Conservation (phyloP, 2,113 vertebrate genomes). For the Phalacrocorax brasilianus region DNA sequence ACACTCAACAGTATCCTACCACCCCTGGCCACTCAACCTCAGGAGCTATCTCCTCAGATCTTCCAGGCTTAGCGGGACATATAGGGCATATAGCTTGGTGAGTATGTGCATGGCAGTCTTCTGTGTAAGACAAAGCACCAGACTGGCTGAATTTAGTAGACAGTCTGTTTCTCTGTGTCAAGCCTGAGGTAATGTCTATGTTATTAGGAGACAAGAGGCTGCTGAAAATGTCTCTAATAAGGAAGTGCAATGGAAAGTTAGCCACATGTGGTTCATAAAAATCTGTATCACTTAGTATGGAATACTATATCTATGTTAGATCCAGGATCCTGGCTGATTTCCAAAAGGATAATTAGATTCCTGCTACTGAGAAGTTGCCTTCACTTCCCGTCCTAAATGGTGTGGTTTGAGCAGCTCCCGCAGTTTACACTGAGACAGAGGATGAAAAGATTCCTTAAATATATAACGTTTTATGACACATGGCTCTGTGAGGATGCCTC, state of each 20-base stretch:
- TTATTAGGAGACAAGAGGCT: not conserved
- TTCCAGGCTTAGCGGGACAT: not conserved
- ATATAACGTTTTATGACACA: not conserved
- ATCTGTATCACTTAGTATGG: not conserved
- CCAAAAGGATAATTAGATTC: not conserved
- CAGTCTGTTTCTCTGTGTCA: not conserved
- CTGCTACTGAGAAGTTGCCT: not conserved
- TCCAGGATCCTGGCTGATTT: not conserved
- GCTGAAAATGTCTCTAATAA: not conserved
- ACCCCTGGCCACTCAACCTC: not conserved
- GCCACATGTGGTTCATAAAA: not conserved
- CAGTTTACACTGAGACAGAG: not conserved
- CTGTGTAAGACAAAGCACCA: not conserved
- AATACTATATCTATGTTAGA: not conserved
- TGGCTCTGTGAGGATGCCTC: not conserved
- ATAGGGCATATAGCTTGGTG: not conserved
- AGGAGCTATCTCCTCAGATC: not conserved
- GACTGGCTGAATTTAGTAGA: not conserved
- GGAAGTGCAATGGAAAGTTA: not conserved
- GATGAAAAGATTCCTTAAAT: not conserved
- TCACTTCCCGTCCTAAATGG: not conserved
- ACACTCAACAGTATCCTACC: not conserved
- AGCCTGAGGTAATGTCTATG: not conserved
- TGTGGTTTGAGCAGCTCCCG: not conserved
- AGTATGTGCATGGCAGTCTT: not conserved